These are phyloP conservation scores for Orgyia antiqua DNA, from an alignment of 2,888 invertebrate genomes.

Conservation along the genomic window DNA sequence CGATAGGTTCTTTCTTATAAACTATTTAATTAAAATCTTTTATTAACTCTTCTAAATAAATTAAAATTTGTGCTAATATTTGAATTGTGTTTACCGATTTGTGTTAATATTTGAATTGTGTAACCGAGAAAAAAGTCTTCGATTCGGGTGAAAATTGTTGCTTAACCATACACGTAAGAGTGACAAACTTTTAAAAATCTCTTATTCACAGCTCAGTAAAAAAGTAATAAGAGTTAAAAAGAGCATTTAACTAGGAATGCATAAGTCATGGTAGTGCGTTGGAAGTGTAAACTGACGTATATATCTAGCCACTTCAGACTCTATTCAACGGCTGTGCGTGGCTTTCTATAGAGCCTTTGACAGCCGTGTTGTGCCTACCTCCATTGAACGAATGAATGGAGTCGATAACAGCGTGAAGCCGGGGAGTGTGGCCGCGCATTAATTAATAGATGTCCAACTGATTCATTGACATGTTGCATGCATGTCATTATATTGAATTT, in stretches of 20 bases:
- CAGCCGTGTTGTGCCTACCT: slow-evolving; percentile 44
- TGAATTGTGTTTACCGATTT: too few species aligned
- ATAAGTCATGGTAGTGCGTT: slow-evolving; percentile 35
- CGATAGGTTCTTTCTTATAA: too few species aligned
- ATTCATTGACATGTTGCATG: slow-evolving; percentile 43
- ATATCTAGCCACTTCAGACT: slow-evolving; percentile 60
- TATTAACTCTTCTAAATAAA: too few species aligned
- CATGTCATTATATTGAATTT: slow-evolving; percentile 23
- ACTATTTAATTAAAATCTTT: too few species aligned
- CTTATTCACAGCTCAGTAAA: too few species aligned
- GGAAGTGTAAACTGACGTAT: slow-evolving; percentile 50
- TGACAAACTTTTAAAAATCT: too few species aligned
- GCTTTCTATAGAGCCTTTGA: slow-evolving; percentile 48
- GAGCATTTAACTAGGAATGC: slow-evolving; percentile 24
- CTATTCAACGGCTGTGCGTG: slow-evolving; percentile 63
- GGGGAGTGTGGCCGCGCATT: slow-evolving; percentile 59
- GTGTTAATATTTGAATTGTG: too few species aligned
- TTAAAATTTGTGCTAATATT: too few species aligned
- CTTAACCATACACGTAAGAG: too few species aligned
- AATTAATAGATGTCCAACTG: slow-evolving; percentile 52
- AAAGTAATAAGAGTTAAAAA: too few species aligned
- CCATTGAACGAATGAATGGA: slow-evolving; percentile 67
- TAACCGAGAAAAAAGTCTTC: too few species aligned
- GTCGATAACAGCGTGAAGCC: slow-evolving; percentile 49
- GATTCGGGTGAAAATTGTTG: too few species aligned